Conservation (phyloP, 64 coral and sea anemone genomes). For the Pachyseris speciosa region DNA sequence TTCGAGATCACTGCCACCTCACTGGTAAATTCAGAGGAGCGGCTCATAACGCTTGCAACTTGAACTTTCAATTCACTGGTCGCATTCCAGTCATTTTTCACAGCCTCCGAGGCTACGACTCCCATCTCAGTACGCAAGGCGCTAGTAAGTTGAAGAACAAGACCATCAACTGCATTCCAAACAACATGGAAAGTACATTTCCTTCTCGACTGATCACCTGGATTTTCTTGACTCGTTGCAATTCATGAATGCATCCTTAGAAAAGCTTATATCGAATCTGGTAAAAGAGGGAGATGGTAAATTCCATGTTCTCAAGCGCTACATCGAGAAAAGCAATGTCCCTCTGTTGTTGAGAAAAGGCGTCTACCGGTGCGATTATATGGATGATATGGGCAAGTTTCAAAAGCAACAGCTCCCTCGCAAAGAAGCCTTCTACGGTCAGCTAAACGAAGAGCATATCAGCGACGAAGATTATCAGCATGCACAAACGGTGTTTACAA, state of each 20-base stretch:
- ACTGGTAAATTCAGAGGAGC: conserved; percentile 58
- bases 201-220: conserved; percentile 19
- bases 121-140: conserved; percentile 38
- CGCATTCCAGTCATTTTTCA: conserved; percentile 60
- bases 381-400: neutral
- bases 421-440: conserved; percentile 4
- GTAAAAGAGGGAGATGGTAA: conserved; percentile 30
- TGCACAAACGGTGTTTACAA: neutral
- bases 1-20: conserved; percentile 28
- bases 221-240: conserved; percentile 56
- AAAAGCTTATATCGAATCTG: conserved; percentile 37
- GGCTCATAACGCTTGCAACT: conserved; percentile 49
- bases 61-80: conserved; percentile 26
- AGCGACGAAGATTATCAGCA: conserved; percentile 43
- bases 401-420: neutral
- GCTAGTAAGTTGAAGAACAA: conserved; percentile 19
- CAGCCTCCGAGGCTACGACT: conserved; percentile 42
- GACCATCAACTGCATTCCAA: conserved; percentile 45
- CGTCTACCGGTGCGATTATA: conserved; percentile 20
- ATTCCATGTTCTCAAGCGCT: conserved; percentile 6
- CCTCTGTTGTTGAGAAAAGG: conserved; percentile 18
- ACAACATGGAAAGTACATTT: conserved; percentile 65
- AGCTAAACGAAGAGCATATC: neutral
- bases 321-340: neutral
- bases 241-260: conserved; percentile 66